Evolutionary conservation across 2,797 vertebrate genomes (phyloP).

Genomic region (Parauchenoglanis ngamensis): DNA sequence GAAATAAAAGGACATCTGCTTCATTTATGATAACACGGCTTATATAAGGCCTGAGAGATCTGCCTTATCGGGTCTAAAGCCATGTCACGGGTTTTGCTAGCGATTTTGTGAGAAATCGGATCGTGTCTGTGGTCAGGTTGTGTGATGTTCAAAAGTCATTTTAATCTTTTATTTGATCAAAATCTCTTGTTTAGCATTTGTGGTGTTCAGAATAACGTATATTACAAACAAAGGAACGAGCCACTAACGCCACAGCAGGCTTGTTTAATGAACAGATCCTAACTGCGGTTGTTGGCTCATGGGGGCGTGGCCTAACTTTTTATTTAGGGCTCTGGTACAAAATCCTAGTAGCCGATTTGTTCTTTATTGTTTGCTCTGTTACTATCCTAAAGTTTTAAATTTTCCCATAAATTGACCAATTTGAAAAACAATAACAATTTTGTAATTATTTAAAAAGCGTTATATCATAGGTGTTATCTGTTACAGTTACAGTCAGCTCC

Average conservation of each 20-base stretch:
- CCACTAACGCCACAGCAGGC: neutral
- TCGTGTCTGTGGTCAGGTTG: neutral
- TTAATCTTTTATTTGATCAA: neutral
- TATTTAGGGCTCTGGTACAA: neutral
- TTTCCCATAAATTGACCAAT: too few species aligned
- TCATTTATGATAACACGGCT: conserved; percentile 70
- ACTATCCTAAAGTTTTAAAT: neutral
- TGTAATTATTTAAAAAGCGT: too few species aligned
- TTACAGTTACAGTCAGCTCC: too few species aligned
- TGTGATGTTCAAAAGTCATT: neutral
- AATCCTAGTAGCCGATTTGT: neutral
- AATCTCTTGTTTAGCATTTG: neutral
- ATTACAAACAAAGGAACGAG: neutral
- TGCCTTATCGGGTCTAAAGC: neutral
- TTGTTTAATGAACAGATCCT: neutral
- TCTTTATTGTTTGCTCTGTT: neutral
- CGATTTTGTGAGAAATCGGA: neutral
- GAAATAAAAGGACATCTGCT: conserved; percentile 70
- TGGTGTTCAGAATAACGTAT: neutral
- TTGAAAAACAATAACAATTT: neutral
- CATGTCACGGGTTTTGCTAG: neutral
- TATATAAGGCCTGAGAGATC: conserved; percentile 65
- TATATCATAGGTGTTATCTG: too few species aligned
- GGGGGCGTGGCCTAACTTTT: neutral
- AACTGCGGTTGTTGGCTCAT: neutral